Evolutionary conservation across 1,140 invertebrate species (phyloP).

Genomic region (Penaeus indicus): DNA sequence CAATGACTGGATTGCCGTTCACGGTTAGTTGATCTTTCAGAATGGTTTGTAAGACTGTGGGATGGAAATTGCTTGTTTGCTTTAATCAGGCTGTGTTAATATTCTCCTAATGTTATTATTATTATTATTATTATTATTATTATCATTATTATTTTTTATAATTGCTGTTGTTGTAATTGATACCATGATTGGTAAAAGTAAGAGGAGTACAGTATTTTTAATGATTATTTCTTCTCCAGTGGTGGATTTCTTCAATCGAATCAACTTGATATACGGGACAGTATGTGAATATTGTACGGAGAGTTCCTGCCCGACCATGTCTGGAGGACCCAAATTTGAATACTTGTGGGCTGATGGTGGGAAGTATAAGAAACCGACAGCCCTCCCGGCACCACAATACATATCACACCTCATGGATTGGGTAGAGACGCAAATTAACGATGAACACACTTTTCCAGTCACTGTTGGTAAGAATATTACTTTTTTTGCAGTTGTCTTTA

Average conservation of each 20-base stretch:
- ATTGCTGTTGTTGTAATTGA: neutral
- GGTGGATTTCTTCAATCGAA: conserved; percentile 96
- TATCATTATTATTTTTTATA: too few relatives aligned
- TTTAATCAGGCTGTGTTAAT: too few relatives aligned
- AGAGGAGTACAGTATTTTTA: too few relatives aligned
- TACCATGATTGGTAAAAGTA: too few relatives aligned
- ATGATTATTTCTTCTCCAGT: conserved; percentile 75
- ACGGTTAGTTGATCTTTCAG: conserved; percentile 77
- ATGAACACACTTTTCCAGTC: conserved; percentile 88
- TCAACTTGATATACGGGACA: conserved; percentile 93
- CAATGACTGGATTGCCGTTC: conserved; percentile 96
- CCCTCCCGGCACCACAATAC: conserved; percentile 89
- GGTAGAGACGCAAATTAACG: conserved; percentile 94
- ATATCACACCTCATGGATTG: conserved; percentile 93
- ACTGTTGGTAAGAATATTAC: conserved; percentile 76
- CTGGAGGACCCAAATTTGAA: conserved; percentile 88
- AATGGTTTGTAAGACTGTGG: too few relatives aligned
- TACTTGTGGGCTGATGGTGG: conserved; percentile 91
- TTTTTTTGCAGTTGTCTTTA: neutral
- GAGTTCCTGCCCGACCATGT: conserved; percentile 91
- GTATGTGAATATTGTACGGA: conserved; percentile 90
- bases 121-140: too few relatives aligned
- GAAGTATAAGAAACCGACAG: conserved; percentile 89
- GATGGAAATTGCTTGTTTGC: too few relatives aligned
- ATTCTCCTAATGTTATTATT: too few relatives aligned